Evolutionary conservation across 1,140 invertebrate species (phyloP).

Genomic region (Drosophila kikkawai): DNA sequence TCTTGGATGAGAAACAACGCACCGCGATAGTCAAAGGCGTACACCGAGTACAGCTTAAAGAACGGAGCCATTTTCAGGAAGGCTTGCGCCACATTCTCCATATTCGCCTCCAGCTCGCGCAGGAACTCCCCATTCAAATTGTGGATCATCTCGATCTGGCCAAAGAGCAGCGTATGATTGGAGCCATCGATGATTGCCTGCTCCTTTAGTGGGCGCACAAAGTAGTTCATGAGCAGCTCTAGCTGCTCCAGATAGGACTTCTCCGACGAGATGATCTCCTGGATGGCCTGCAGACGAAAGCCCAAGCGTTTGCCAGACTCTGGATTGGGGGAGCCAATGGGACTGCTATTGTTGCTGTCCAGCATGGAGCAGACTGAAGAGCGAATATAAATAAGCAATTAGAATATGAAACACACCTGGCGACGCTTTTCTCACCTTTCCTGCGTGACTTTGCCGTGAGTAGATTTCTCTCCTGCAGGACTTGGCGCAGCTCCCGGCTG

Average conservation of each 20-base stretch:
- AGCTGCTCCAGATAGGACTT: conserved; percentile 89
- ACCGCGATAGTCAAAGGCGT: conserved; percentile 91
- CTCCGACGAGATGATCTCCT: conserved; percentile 91
- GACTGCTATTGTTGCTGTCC: conserved; percentile 70
- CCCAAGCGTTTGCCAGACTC: conserved; percentile 85
- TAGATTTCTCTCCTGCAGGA: conserved; percentile 88
- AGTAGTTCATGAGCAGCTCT: conserved; percentile 89
- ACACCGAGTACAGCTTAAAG: conserved; percentile 92
- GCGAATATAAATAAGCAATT: neutral
- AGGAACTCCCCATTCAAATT: conserved; percentile 90
- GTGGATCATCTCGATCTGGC: conserved; percentile 90
- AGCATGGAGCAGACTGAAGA: conserved; percentile 61
- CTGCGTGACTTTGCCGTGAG: conserved; percentile 87
- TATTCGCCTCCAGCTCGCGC: conserved; percentile 87
- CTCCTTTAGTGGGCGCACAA: conserved; percentile 88
- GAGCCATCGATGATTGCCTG: conserved; percentile 87
- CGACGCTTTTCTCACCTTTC: conserved; percentile 85
- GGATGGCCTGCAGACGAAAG: conserved; percentile 86
- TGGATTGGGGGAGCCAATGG: conserved; percentile 78
- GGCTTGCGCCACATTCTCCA: conserved; percentile 88
- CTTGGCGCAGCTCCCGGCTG: conserved; percentile 87
- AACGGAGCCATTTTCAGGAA: conserved; percentile 91
- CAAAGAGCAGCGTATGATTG: conserved; percentile 88
- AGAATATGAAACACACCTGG: conserved; percentile 2
- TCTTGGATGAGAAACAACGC: conserved; percentile 87